phyloP scores from a whole-genome alignment of 2,888 invertebrate species.

The Pinctada fucata region DNA sequence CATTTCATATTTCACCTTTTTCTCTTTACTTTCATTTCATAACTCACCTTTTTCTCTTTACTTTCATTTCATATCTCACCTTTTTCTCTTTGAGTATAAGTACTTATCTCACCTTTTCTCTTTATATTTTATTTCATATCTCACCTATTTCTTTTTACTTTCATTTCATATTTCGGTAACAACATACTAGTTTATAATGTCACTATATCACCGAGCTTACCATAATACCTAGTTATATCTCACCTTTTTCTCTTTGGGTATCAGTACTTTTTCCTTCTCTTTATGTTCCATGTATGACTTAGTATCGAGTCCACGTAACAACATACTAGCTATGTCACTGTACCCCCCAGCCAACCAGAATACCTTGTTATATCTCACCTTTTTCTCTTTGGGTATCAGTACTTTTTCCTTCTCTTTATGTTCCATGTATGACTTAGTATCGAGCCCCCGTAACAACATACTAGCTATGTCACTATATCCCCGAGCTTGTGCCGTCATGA shows the following conservation, averaged over 20 bases:
- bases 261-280: constrained; percentile 34
- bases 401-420: constrained; percentile 35
- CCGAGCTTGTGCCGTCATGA: constrained; percentile 53
- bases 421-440: constrained; percentile 40
- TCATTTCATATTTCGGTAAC: no score
- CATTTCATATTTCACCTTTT: no score
- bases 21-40: no score
- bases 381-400: constrained; percentile 23
- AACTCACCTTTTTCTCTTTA: no score
- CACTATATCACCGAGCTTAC: constrained; percentile 41
- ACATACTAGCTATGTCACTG: constrained; percentile 39
- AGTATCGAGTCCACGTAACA: constrained; percentile 42
- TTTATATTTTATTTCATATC: no score
- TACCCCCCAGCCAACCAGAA: background rate
- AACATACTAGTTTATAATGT: no score
- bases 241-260: constrained; percentile 14
- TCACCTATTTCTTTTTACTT: no score
- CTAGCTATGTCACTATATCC: constrained; percentile 40
- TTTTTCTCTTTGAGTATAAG: constrained; percentile 17
- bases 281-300: constrained; percentile 38
- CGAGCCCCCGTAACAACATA: constrained; percentile 40
- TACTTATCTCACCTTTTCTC: constrained; percentile 26
- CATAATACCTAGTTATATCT: background rate
- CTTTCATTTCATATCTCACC: no score
- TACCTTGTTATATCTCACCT: constrained; percentile 4